Evolutionary conservation across 2,797 vertebrate species (phyloP).

Genomic region (Gambelia wislizenii): DNA sequence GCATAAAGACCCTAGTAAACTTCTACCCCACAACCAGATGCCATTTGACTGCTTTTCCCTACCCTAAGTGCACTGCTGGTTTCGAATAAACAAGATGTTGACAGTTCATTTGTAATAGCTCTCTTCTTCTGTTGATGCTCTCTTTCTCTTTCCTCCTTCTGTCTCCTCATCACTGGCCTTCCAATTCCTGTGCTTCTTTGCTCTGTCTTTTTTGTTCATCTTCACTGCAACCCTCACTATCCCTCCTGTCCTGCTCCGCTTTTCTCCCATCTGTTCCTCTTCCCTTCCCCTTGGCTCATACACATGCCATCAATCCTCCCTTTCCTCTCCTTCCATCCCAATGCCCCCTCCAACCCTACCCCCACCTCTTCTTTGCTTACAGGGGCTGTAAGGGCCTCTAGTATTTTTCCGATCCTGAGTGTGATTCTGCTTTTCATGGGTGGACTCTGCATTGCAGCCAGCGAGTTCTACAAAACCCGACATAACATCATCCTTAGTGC

Average conservation of each 20-base stretch:
- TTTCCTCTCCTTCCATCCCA: constrained; percentile 41
- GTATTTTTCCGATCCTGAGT: constrained; percentile 98
- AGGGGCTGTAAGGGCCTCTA: constrained; percentile 97
- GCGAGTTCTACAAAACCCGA: constrained; percentile 98
- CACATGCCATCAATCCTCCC: constrained; percentile 44
- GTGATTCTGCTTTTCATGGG: constrained; percentile 99
- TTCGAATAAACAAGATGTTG: background rate
- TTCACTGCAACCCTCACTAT: constrained; percentile 45
- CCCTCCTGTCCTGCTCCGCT: constrained; percentile 11
- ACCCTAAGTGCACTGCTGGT: accelerated
- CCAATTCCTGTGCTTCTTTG: constrained; percentile 21
- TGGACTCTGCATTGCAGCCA: constrained; percentile 97
- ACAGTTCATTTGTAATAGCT: constrained; percentile 21
- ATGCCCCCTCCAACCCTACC: background rate
- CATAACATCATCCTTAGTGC: constrained; percentile 99
- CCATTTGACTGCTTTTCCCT: background rate
- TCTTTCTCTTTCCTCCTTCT: constrained; percentile 48
- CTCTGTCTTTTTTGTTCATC: constrained; percentile 14
- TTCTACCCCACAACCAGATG: background rate
- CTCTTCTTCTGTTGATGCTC: constrained; percentile 45
- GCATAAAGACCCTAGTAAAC: background rate
- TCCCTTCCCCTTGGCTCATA: constrained; percentile 48
- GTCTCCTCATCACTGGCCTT: background rate
- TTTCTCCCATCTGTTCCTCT: background rate
- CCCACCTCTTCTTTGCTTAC: constrained; percentile 65